Base-by-base conservation (phyloP, 2,888 invertebrate genomes). In the Nebria salina region DNA sequence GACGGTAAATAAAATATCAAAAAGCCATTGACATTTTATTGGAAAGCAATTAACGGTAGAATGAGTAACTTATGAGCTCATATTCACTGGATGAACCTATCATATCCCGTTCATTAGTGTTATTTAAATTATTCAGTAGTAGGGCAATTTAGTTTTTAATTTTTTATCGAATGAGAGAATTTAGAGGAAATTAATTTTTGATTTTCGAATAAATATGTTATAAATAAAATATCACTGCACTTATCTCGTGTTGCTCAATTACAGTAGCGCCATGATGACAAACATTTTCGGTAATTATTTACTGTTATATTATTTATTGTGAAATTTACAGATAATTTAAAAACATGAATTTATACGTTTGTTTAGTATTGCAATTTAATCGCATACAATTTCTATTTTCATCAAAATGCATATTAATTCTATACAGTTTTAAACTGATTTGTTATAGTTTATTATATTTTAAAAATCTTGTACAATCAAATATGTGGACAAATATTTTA, bases 91-190 rank as follows among this genome's bases (percentile, higher is more conserved):
- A 70, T 80, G 75, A 80, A 54, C 34, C 70, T 54, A 79, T 79
- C 79, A 79, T 74, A 73, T 68, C 70, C 80, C 75, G 75, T 80
- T 54, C 80, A 80, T 80, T 80, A 80, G 75, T 80, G 80, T 64
- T 80, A 75, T 80, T 80, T 80, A 75, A 75, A 80, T 70, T 70
- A 80, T 80, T 80, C 75, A 80, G 11, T 72, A 75, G 65, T 25
- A 68, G 26, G 54, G 43, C 80, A 80, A 80, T 75, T 80, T 80
- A 43, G 64, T 75, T 80, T 75, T 80, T 75, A 75, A 80, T 80
- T 80, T 75, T 80, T 80, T 75, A 80, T 43, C 65, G 73, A 11
- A 78, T 74, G 70, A n/a, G 65, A 66, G 64, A 54, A 75, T 80
- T 75, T 75, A 70, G 75, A 25, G 64, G 80, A 80, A 75, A 80